Conservation (phyloP, 1,140 invertebrate genomes). For the Pollicipes pollicipes region DNA sequence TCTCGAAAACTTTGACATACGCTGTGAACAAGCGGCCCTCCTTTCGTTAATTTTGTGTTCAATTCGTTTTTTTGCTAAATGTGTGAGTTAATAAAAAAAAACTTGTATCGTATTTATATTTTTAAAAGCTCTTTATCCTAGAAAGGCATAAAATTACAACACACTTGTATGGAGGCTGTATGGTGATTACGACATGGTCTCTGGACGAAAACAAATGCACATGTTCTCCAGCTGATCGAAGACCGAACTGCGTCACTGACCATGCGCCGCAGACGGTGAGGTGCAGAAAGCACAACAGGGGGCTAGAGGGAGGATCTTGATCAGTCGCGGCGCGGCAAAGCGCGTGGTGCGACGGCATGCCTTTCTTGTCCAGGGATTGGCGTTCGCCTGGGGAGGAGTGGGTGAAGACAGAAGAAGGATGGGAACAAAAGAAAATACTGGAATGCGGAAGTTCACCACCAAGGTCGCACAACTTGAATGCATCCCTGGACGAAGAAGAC, state of each 20-base stretch:
- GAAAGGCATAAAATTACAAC: no score
- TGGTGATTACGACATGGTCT: neutral
- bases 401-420: conserved; percentile 92
- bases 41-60: no score
- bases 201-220: neutral
- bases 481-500: no score
- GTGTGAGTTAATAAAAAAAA: no score
- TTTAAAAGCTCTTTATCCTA: no score
- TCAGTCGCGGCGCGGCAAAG: neutral
- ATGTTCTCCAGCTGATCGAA: neutral
- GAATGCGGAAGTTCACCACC: conserved; percentile 15
- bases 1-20: no score
- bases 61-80: no score
- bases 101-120: no score
- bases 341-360: conserved; percentile 43
- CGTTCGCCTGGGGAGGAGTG: conserved; percentile 90
- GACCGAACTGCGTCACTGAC: neutral
- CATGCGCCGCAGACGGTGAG: neutral
- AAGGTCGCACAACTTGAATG: no score
- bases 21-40: no score
- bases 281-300: neutral
- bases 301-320: neutral
- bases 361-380: conserved; percentile 86
- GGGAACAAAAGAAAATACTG: conserved; percentile 86
- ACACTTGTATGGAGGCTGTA: neutral